These are phyloP conservation scores for Drosophila bifasciata DNA, from an alignment of 1,140 invertebrate species.

Conservation along the genomic window DNA sequence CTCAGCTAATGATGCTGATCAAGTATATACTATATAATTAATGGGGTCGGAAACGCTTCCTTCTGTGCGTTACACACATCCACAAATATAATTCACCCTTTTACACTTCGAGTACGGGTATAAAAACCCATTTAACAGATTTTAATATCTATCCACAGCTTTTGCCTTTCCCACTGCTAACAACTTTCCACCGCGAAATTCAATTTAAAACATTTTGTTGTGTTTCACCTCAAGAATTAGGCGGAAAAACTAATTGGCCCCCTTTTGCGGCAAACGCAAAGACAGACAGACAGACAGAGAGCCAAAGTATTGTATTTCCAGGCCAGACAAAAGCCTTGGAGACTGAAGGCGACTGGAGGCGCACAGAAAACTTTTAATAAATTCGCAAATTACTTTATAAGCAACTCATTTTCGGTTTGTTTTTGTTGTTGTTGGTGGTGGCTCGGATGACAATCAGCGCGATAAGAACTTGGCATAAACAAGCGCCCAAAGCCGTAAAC, in stretches of 20 bases:
- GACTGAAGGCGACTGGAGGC: constrained; percentile 51
- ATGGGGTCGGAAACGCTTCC: too few species aligned
- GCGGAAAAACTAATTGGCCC: constrained; percentile 60
- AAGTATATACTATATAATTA: too few species aligned
- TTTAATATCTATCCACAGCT: constrained; percentile 10
- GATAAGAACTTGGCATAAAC: constrained; percentile 61
- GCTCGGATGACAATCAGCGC: constrained; percentile 48
- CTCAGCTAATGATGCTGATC: too few species aligned
- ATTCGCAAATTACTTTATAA: constrained; percentile 79
- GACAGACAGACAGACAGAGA: too few species aligned
- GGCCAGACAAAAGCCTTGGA: constrained; percentile 33
- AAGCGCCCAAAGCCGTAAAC: constrained; percentile 43
- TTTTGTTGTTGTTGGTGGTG: constrained; percentile 1
- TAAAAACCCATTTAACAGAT: constrained; percentile 16
- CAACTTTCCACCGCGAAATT: too few species aligned
- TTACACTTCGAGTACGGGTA: too few species aligned
- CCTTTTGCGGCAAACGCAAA: constrained; percentile 6
- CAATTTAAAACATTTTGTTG: too few species aligned
- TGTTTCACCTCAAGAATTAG: constrained; percentile 69
- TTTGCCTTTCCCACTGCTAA: neutral
- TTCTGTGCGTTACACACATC: too few species aligned
- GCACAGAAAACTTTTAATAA: constrained; percentile 75
- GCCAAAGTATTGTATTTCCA: constrained; percentile 27
- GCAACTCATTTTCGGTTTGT: constrained; percentile 52
- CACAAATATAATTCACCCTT: too few species aligned